Conservation (phyloP, 2,888 invertebrate genomes). For the Drepana falcataria region DNA sequence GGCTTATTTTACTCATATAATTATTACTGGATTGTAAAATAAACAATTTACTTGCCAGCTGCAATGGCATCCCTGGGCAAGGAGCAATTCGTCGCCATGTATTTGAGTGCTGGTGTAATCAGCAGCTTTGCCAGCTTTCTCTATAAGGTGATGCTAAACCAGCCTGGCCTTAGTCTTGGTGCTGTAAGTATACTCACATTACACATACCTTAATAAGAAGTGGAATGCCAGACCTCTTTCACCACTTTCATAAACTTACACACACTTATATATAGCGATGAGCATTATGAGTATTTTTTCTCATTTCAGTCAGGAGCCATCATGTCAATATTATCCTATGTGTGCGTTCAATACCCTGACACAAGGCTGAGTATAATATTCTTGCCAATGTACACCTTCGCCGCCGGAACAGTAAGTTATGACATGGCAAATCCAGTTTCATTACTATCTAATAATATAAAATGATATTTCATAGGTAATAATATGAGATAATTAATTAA, state of each 20-base stretch:
- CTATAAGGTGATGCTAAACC: conserved; percentile 84
- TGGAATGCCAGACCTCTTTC: too few species aligned
- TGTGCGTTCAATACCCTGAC: conserved; percentile 93
- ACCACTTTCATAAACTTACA: too few species aligned
- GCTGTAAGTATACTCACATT: conserved; percentile 85
- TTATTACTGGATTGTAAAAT: too few species aligned
- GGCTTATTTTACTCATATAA: conserved; percentile 1
- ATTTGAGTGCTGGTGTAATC: conserved; percentile 91
- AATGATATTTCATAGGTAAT: too few species aligned
- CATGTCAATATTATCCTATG: conserved; percentile 91
- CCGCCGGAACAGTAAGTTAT: conserved; percentile 86
- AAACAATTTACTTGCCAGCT: conserved; percentile 50
- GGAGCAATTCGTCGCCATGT: conserved; percentile 95
- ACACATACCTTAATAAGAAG: too few species aligned
- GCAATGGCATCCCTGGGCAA: conserved; percentile 88
- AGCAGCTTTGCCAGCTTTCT: conserved; percentile 91
- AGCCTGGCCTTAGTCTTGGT: conserved; percentile 90
- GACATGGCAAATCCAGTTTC: background rate
- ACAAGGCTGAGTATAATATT: conserved; percentile 93
- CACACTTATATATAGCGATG: too few species aligned
- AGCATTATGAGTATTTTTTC: background rate
- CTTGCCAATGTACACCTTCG: conserved; percentile 92
- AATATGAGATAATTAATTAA: too few species aligned
- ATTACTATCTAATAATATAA: too few species aligned
- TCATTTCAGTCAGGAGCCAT: conserved; percentile 94